phyloP scores from a whole-genome alignment of 2,888 invertebrate species.

The Gymnocheta viridis region DNA sequence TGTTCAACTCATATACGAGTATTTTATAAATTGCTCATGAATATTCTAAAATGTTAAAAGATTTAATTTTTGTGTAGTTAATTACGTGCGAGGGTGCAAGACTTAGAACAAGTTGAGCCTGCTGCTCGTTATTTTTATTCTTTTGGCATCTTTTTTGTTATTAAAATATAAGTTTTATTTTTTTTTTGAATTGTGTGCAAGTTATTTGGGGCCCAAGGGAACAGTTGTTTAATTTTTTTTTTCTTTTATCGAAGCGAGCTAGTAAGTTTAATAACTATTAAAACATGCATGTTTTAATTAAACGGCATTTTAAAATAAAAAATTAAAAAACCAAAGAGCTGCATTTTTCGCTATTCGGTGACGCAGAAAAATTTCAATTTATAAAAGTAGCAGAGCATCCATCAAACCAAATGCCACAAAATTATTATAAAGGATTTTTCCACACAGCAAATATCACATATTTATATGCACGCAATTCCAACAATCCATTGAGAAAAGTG shows the following conservation, averaged over 20 bases:
- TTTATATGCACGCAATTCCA: background rate
- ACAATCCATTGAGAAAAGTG: conserved; percentile 29
- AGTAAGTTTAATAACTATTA: conserved; percentile 25
- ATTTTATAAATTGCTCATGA: conserved; percentile 50
- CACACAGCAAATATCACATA: background rate
- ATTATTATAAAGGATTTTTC: conserved; percentile 29
- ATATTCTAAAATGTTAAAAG: conserved; percentile 57
- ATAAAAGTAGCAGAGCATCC: conserved; percentile 12
- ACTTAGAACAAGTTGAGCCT: conserved; percentile 10
- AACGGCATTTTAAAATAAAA: background rate
- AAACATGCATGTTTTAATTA: conserved; percentile 40
- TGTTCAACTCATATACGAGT: conserved; percentile 28
- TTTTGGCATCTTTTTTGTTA: conserved; percentile 11
- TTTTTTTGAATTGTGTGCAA: background rate
- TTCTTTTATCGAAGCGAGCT: background rate
- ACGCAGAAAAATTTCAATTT: background rate
- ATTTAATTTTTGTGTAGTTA: conserved; percentile 55
- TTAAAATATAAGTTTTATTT: background rate
- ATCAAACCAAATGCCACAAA: conserved; percentile 37
- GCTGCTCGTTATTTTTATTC: background rate
- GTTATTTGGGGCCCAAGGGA: background rate
- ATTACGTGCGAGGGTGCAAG: conserved; percentile 39
- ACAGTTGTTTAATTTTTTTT: background rate
- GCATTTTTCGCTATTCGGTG: too few relatives aligned
- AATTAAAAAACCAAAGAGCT: background rate